Percentiles rank a stretch among this genome's conserved stretches.
Conservation (phyloP, 1,140 invertebrate species). For the Bactericera cockerelli region DNA sequence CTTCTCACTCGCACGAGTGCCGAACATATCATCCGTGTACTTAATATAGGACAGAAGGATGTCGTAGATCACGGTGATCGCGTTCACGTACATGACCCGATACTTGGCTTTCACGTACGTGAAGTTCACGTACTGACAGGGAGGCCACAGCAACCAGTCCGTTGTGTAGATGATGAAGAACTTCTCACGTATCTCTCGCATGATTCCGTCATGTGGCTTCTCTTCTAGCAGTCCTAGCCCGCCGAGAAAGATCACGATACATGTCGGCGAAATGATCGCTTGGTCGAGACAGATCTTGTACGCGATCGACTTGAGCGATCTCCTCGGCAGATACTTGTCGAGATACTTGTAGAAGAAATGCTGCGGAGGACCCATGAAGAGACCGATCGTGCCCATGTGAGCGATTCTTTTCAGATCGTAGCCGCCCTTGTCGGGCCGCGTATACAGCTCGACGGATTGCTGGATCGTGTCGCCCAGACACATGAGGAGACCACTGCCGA, state of each 20-base stretch:
- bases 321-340: conserved; percentile 47
- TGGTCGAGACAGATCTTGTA: conserved; percentile 61
- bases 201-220: conserved; percentile 33
- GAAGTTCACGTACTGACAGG: conserved; percentile 26
- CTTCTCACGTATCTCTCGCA: conserved; percentile 44
- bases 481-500: conserved; percentile 49
- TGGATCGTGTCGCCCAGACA: conserved; percentile 43
- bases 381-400: conserved; percentile 48
- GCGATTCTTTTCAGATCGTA: conserved; percentile 23
- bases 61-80: background rate
- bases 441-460: conserved; percentile 39
- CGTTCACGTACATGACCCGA: background rate
- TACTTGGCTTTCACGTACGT: background rate
- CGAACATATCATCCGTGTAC: background rate
- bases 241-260: conserved; percentile 54
- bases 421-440: conserved; percentile 35
- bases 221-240: conserved; percentile 48
- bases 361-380: conserved; percentile 50
- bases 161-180: conserved; percentile 43
- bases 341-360: conserved; percentile 62
- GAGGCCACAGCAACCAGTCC: conserved; percentile 66
- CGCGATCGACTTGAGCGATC: conserved; percentile 36
- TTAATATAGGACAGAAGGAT: background rate
- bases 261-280: conserved; percentile 49
- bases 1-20: too few species aligned